A percentile compares a stretch with the other conserved stretches of the same genome.
Evolutionary conservation across 2,888 invertebrate species (phyloP).

Genomic region (Lathronympha strigana): DNA sequence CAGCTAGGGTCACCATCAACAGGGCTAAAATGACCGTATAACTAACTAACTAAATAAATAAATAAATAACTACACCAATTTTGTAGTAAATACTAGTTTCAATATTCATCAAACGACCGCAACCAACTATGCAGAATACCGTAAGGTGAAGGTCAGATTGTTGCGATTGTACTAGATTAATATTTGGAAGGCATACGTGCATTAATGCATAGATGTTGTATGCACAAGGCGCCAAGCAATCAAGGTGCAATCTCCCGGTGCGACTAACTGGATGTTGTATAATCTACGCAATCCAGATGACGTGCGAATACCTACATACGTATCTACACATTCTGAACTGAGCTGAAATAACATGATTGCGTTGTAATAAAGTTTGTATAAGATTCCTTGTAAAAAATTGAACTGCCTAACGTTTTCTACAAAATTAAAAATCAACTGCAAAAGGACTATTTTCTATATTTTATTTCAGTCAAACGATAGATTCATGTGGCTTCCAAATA

Average conservation of each 20-base stretch:
- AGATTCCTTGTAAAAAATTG: too few relatives aligned
- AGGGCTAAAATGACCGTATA: too few relatives aligned
- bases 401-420: too few relatives aligned
- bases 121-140: neutral
- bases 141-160: slow-evolving; percentile 22
- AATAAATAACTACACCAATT: too few relatives aligned
- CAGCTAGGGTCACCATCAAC: too few relatives aligned
- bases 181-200: slow-evolving; percentile 6
- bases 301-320: neutral
- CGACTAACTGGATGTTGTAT: slow-evolving; percentile 23
- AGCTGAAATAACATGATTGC: slow-evolving; percentile 10
- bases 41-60: too few relatives aligned
- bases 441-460: too few relatives aligned
- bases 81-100: neutral
- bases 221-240: slow-evolving; percentile 46
- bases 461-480: too few relatives aligned
- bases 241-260: slow-evolving; percentile 47
- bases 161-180: slow-evolving; percentile 16
- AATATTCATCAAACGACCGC: neutral
- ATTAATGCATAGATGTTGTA: slow-evolving; percentile 9
- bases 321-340: neutral
- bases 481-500: too few relatives aligned
- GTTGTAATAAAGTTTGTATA: neutral
- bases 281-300: slow-evolving; percentile 27
- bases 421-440: too few relatives aligned